Percentiles rank a stretch among this genome's conserved stretches.
These are phyloP conservation scores for Athalia circularis DNA, from an alignment of 2,888 invertebrate species.

Conservation along the genomic window DNA sequence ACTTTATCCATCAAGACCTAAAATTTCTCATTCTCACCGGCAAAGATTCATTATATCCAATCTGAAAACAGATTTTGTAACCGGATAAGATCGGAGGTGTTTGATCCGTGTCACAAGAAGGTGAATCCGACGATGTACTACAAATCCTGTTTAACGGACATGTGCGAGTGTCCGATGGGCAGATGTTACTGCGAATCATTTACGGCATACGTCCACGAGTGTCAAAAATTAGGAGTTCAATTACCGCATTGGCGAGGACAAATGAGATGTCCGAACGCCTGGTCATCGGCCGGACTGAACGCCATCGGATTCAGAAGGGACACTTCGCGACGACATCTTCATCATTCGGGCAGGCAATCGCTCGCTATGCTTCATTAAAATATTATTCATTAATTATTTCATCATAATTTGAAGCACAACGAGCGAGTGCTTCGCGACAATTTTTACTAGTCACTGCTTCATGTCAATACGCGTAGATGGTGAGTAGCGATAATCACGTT, in stretches of 20 bases:
- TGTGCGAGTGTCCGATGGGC: slow-evolving; percentile 89
- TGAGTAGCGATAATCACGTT: slow-evolving; percentile 48
- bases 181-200: slow-evolving; percentile 93
- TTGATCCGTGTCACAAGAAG: slow-evolving; percentile 86
- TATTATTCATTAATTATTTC: not conserved
- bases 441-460: slow-evolving; percentile 65
- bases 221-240: slow-evolving; percentile 85
- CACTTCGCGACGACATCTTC: slow-evolving; percentile 37
- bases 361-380: slow-evolving; percentile 35
- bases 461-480: slow-evolving; percentile 62
- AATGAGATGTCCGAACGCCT: slow-evolving; percentile 80
- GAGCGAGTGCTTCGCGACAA: slow-evolving; percentile 56
- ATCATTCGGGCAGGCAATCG: slow-evolving; percentile 18
- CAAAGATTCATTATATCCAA: too few species aligned
- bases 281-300: slow-evolving; percentile 60
- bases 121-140: slow-evolving; percentile 89
- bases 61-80: slow-evolving; percentile 73
- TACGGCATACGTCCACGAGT: slow-evolving; percentile 92
- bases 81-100: slow-evolving; percentile 77
- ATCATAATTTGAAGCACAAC: slow-evolving; percentile 31
- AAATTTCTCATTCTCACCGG: too few species aligned
- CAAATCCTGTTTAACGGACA: slow-evolving; percentile 90
- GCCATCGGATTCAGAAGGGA: slow-evolving; percentile 48
- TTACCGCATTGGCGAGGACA: slow-evolving; percentile 83
- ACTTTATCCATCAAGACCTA: slow-evolving; percentile 52